Base-by-base conservation (phyloP, 2,113 vertebrate species). In the Phalacrocorax pelagicus region DNA sequence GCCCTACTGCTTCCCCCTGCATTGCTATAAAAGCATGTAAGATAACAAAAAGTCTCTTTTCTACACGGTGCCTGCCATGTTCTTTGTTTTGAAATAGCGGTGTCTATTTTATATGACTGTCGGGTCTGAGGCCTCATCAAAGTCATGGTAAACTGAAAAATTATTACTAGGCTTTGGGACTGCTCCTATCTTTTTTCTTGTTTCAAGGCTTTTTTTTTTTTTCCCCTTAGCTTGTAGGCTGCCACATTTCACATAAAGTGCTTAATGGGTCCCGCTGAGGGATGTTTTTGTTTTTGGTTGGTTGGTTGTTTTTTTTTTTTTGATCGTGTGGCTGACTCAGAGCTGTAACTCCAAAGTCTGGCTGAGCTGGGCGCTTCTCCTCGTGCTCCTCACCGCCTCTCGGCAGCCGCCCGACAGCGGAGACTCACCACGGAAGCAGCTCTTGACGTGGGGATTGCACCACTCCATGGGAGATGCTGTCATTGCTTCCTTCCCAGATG, bases 11-110 rank as follows among this genome's bases (percentile, higher is more conserved):
- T 98, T 97, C 97, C 96, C 98, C 97, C 97, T 97, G 98, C 98
- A 97, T 97, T 98, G 98, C 98, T 98, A 97, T 96, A 97, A 97
- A 98, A 98, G 98, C 98, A 98, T 98, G 98, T 97, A 90, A 97
- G 94, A 94, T 97, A 81, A 94, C 90, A 97, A 97, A 92, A 88
- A 95, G 92, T 98, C 91, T 97, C 59, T 96, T 95, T 67, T 96
- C 83, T 96, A 97, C 97, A 97, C 95, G 94, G 96, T 97, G 98
- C 97, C 98, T 98, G 98, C 98, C 91, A 79, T 98, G 66, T 98
- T 97, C 92, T 97, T 97, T 97, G 96, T 97, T 96, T 97, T 96
- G 84, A 97, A 97, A 91, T 85, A 87, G 94, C 96, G 87, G 94
- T 94, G 97, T 98, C 97, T 98, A 98, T 96, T 94, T 95, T 92